Conservation (phyloP, 1,140 invertebrate genomes). For the Myzus persicae region DNA sequence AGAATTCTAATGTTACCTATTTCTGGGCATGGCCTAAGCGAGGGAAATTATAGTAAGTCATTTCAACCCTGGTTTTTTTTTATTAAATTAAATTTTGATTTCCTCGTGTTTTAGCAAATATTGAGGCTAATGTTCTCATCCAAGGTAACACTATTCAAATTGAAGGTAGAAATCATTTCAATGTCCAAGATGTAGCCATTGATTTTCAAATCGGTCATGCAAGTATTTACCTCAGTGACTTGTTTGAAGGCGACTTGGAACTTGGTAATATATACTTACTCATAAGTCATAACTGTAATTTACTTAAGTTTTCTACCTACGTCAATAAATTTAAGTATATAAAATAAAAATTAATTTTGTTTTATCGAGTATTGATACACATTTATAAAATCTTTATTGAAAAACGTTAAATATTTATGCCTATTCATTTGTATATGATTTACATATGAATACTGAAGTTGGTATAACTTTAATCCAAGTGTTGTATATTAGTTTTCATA, state of each 20-base stretch:
- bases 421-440: not conserved
- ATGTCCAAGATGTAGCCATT: constrained; percentile 69
- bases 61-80: constrained; percentile 28
- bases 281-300: not conserved
- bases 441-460: not conserved
- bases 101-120: constrained; percentile 68
- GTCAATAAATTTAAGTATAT: not conserved
- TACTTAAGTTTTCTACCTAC: not conserved
- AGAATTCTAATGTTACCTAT: constrained; percentile 73
- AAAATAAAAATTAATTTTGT: not conserved
- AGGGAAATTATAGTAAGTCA: constrained; percentile 70
- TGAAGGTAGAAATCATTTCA: constrained; percentile 67
- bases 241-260: constrained; percentile 63
- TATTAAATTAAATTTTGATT: constrained; percentile 51
- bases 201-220: constrained; percentile 61
- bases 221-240: constrained; percentile 61
- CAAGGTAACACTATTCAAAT: constrained; percentile 68
- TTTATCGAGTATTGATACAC: not conserved
- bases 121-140: constrained; percentile 70
- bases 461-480: not conserved
- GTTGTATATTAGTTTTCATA: not conserved
- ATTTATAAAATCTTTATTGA: not conserved
- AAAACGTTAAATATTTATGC: not conserved
- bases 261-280: constrained; percentile 60
- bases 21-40: constrained; percentile 67